Conservation (phyloP, 2,113 vertebrate genomes). For the Labeo rohita region DNA sequence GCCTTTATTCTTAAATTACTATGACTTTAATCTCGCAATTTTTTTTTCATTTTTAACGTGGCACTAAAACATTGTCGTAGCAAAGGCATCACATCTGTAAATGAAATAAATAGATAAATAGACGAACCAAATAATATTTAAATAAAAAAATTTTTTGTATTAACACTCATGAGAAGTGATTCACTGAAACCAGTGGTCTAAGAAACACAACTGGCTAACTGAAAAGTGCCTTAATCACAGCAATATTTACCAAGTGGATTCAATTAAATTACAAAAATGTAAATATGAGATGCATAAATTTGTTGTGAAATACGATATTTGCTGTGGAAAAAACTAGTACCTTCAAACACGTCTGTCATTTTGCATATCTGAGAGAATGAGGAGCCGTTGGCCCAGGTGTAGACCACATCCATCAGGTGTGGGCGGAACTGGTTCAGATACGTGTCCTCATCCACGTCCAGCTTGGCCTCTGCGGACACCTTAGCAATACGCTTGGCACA, state of each 20-base stretch:
- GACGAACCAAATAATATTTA: too few relatives aligned
- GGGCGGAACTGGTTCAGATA: constrained; percentile 92
- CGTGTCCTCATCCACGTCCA: constrained; percentile 93
- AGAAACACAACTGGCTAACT: not conserved
- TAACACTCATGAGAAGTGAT: not conserved
- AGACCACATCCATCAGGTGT: constrained; percentile 96
- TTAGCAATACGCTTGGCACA: constrained; percentile 96
- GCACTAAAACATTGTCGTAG: too few relatives aligned
- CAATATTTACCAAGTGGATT: too few relatives aligned
- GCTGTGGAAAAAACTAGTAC: constrained; percentile 63
- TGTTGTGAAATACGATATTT: not conserved
- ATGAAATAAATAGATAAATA: too few relatives aligned
- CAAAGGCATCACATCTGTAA: too few relatives aligned
- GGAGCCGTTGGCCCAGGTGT: constrained; percentile 93
- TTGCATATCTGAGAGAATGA: constrained; percentile 97
- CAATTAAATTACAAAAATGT: too few relatives aligned
- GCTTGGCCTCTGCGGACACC: constrained; percentile 95
- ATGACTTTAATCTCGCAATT: too few relatives aligned
- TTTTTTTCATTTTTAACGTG: too few relatives aligned
- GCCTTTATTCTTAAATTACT: too few relatives aligned
- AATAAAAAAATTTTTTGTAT: too few relatives aligned
- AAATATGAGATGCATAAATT: not conserved
- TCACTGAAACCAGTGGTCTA: not conserved
- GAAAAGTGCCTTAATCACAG: too few relatives aligned
- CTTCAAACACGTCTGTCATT: constrained; percentile 99